These are phyloP conservation scores for Oscarella lobularis DNA, from an alignment of 37 sponge, comb jelly and placozoan species.

Conservation along the genomic window DNA sequence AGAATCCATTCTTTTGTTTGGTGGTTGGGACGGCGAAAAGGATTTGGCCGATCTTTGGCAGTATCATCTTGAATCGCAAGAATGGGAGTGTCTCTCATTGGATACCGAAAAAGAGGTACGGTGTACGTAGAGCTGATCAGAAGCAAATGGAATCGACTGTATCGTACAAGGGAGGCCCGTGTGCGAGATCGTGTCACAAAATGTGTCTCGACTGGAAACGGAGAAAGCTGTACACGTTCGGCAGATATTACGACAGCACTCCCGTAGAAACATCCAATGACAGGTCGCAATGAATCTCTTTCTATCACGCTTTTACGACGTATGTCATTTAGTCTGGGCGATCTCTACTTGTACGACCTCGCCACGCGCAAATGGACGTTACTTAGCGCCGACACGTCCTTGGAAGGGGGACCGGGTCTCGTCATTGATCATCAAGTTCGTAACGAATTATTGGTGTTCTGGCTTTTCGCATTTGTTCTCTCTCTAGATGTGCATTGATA, in stretches of 20 bases:
- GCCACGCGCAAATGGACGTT: conserved; percentile 14
- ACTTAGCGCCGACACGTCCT: conserved; percentile 18
- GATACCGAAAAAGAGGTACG: conserved; percentile 25
- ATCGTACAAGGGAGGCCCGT: neutral
- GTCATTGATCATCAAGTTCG: neutral
- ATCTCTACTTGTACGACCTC: conserved; percentile 33
- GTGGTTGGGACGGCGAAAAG: conserved; percentile 78
- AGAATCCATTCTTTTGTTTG: conserved; percentile 50
- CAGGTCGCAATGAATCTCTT: too few relatives aligned
- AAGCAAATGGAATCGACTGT: neutral
- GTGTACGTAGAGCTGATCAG: neutral
- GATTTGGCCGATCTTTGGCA: conserved; percentile 77
- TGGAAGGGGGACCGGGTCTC: neutral
- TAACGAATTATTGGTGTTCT: too few relatives aligned
- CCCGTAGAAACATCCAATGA: too few relatives aligned
- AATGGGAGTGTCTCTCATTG: conserved; percentile 44
- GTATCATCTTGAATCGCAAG: conserved; percentile 14
- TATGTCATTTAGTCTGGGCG: too few relatives aligned
- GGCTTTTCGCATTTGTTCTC: neutral
- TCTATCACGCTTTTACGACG: too few relatives aligned
- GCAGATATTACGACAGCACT: conserved; percentile 6
- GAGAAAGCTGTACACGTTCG: conserved; percentile 16
- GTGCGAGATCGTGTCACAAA: conserved; percentile 25
- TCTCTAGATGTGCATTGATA: neutral
- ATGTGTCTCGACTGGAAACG: conserved; percentile 19